Percentiles rank a stretch among this genome's conserved stretches.
Evolutionary conservation across 2,113 vertebrate genomes (phyloP).

Genomic region (Dipodomys merriami): DNA sequence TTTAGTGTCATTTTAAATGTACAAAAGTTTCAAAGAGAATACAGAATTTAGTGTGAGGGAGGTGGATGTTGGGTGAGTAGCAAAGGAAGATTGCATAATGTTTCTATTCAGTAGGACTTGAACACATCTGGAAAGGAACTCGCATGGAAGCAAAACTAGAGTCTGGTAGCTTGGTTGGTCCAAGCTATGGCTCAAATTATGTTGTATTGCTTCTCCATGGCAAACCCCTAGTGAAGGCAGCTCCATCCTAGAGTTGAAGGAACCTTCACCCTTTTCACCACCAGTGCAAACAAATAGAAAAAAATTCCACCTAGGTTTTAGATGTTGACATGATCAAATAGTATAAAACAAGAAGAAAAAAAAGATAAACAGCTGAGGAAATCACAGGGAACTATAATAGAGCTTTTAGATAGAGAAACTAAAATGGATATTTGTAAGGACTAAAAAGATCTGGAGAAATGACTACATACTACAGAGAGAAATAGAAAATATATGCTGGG

Average conservation of each 20-base stretch:
- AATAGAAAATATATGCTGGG: background rate
- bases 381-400: background rate
- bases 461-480: background rate
- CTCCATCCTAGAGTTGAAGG: background rate
- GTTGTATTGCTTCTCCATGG: background rate
- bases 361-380: background rate
- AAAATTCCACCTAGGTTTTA: background rate
- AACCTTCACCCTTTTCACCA: background rate
- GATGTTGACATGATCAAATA: slow-evolving; percentile 8
- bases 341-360: slow-evolving; percentile 35
- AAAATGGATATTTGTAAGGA: background rate
- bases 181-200: background rate
- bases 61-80: background rate
- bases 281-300: background rate
- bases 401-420: slow-evolving; percentile 22
- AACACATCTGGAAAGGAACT: background rate
- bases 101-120: background rate
- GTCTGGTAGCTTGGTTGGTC: background rate
- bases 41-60: slow-evolving; percentile 7
- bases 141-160: background rate
- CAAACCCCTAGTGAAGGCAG: background rate
- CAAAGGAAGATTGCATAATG: background rate
- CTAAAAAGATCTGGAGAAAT: background rate
- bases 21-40: background rate
- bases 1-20: slow-evolving; percentile 11